Conservation (phyloP, 2,113 vertebrate genomes). For the Rafetus swinhoei region DNA sequence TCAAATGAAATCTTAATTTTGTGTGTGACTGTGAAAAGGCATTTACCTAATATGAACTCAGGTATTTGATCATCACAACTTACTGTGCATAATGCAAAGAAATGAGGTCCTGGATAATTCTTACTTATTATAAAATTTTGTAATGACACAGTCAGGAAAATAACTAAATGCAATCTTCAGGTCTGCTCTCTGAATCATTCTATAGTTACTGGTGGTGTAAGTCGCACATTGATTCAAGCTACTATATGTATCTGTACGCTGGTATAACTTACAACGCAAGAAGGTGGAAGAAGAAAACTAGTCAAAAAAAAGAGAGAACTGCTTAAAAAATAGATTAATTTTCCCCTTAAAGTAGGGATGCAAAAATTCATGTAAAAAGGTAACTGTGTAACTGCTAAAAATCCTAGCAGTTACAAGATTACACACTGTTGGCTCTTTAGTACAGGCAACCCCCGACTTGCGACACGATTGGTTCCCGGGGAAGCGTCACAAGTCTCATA, state of each 20-base stretch:
- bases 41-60: neutral
- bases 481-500: too few relatives aligned
- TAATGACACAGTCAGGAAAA: neutral
- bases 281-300: slow-evolving; percentile 2
- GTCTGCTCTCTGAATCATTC: neutral
- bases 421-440: too few relatives aligned
- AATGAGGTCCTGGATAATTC: neutral
- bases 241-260: neutral
- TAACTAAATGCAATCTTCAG: accelerated
- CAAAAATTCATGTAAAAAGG: too few relatives aligned
- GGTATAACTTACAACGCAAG: neutral
- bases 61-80: neutral
- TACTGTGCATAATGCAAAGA: neutral
- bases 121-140: neutral
- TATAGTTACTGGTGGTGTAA: neutral
- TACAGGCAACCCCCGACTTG: too few relatives aligned
- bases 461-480: too few relatives aligned
- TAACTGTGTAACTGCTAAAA: too few relatives aligned
- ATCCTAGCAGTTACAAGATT: too few relatives aligned
- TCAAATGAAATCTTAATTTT: neutral
- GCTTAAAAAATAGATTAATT: slow-evolving; percentile 7
- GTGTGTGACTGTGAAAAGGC: neutral
- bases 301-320: neutral
- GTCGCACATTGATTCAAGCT: neutral
- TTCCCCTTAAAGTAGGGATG: neutral